A percentile compares a stretch with the other conserved stretches of the same genome.
phyloP scores from a whole-genome alignment of 2,888 invertebrate species.

The Actias luna region DNA sequence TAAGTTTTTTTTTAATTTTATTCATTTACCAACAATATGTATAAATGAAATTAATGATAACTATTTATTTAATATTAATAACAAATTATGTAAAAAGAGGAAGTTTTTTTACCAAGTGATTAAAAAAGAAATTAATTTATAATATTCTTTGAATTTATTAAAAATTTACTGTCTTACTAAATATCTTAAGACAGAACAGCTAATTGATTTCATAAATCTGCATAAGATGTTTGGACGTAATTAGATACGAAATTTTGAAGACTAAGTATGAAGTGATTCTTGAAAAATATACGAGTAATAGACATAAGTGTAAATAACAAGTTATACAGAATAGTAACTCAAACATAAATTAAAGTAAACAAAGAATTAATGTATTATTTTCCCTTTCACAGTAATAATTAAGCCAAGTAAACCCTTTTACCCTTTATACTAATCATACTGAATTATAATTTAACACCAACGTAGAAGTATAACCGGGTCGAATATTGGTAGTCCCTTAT shows the following conservation, averaged over 20 bases:
- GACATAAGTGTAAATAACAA: not conserved
- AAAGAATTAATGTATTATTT: not conserved
- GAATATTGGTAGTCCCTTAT: slow-evolving; percentile 35
- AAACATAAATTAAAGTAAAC: not conserved
- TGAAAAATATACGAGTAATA: not conserved
- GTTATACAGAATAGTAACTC: too few relatives aligned
- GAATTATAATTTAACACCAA: not conserved
- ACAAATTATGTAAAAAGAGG: too few relatives aligned
- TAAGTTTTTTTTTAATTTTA: too few relatives aligned
- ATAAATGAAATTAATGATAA: too few relatives aligned
- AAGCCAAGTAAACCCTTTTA: not conserved
- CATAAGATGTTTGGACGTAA: not conserved
- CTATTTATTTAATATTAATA: too few relatives aligned
- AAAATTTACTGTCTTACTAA: too few relatives aligned
- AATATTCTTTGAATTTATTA: too few relatives aligned
- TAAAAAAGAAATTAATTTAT: too few relatives aligned
- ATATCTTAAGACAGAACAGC: not conserved
- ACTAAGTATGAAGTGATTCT: not conserved
- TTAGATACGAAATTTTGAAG: not conserved
- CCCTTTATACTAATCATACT: slow-evolving; percentile 1
- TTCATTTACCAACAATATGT: too few relatives aligned
- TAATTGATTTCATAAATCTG: not conserved
- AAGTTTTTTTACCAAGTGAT: too few relatives aligned
- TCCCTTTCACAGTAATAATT: not conserved
- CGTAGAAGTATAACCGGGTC: slow-evolving; percentile 13